Base-by-base conservation (phyloP, 2,113 vertebrate genomes). In the Taurulus bubalis region DNA sequence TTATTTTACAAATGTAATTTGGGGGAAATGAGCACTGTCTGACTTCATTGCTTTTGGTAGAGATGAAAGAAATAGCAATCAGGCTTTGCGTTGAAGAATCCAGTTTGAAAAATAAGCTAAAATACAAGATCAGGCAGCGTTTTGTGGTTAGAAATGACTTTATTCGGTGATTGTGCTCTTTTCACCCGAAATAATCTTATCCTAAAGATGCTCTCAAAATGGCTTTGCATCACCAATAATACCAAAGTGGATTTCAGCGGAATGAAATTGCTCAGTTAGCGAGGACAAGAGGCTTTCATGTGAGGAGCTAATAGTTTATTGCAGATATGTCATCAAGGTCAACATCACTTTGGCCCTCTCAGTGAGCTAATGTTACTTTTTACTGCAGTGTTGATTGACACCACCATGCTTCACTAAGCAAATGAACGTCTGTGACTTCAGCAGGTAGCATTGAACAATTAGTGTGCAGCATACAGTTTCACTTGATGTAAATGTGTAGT, bases 231-330 rank as follows among this genome's bases (percentile, higher is more conserved):
- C 87, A 82, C 56, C 64, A 16, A n/a, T 59, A 28, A 73, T 64
- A 86, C 85, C 65, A 79, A 85, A 85, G 68, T 84, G 71, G 77
- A 81, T 64, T 87, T 85, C 66, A 77, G 36, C 84, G 69, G 75
- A 85, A 67, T 67, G 58, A 86, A 88, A 85, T 86, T 81, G 78
- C 83, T 90, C 84, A 67, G 77, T 83, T 85, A 75, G 38, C 24
- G 47, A 77, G 58, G 64, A 82, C 76, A 85, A 86, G 79, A 83
- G 72, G 66, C 77, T 87, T 87, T 88, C 75, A 60, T 85, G 60
- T 75, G 71, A 53, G 60, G 40, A 78, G 75, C 20, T 7, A 80
- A 77, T 80, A 77, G 73, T 85, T 83, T 85, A 80, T 84, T 85
- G 76, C 78, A 73, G 77, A 80, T 67, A 47, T 83, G 80, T 87